Percentiles rank a stretch among this genome's conserved stretches.
phyloP scores from a whole-genome alignment of 2,113 vertebrate species.

The Gavialis gangeticus region DNA sequence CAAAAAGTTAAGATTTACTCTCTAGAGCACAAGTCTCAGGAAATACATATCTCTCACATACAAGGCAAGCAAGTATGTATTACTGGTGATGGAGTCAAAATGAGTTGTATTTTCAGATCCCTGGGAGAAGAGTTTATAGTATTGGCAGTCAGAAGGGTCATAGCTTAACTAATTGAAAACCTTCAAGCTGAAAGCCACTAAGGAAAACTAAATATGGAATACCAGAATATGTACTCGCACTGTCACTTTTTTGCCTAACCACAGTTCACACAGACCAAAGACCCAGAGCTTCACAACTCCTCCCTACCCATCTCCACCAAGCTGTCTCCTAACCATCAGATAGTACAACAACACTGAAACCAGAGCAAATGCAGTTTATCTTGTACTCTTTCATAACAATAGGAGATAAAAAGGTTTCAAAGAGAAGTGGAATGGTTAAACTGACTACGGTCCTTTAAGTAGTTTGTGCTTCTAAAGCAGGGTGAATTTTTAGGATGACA shows the following conservation, averaged over 20 bases:
- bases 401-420: not conserved
- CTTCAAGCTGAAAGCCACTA: not conserved
- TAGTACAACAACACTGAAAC: not conserved
- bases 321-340: no score
- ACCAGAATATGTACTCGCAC: not conserved
- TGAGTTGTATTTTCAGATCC: conserved; percentile 19
- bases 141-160: not conserved
- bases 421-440: not conserved
- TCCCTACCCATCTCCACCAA: not conserved
- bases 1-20: not conserved
- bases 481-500: not conserved
- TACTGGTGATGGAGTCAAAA: not conserved
- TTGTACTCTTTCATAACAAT: not conserved
- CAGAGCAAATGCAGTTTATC: not conserved
- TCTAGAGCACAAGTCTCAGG: not conserved
- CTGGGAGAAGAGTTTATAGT: not conserved
- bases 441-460: not conserved
- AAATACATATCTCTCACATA: not conserved
- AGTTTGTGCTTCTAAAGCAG: not conserved
- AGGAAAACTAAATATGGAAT: not conserved
- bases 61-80: not conserved
- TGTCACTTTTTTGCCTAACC: not conserved
- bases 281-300: not conserved
- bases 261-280: not conserved
- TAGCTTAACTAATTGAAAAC: not conserved